Conservation (phyloP, 2,113 vertebrate genomes). For the Galeopterus variegatus region DNA sequence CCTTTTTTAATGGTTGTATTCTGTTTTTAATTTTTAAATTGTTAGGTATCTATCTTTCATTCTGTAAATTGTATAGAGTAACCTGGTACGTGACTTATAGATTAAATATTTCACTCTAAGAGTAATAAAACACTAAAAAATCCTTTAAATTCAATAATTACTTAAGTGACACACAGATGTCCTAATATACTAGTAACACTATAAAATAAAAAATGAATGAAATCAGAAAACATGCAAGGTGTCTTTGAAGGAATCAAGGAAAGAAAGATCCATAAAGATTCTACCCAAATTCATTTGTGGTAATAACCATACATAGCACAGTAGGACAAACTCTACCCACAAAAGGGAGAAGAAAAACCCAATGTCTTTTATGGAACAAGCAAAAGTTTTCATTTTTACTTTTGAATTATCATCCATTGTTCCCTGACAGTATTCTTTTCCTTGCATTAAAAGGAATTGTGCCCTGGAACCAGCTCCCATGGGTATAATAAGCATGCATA, state of each 20-base stretch:
- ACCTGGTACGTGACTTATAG: conserved; percentile 58
- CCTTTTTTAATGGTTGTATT: conserved; percentile 55
- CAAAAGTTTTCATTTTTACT: not conserved
- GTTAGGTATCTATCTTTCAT: conserved; percentile 47
- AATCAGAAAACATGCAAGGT: conserved; percentile 12
- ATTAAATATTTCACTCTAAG: conserved; percentile 62
- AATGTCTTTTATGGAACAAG: not conserved
- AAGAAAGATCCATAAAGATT: not conserved
- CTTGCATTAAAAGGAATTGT: conserved; percentile 20
- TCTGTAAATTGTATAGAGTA: conserved; percentile 44
- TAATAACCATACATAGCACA: not conserved
- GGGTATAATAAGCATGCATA: not conserved
- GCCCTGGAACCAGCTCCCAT: not conserved
- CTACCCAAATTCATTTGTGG: not conserved
- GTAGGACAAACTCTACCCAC: not conserved
- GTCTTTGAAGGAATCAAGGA: not conserved
- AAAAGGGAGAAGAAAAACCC: not conserved
- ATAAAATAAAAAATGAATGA: conserved; percentile 29
- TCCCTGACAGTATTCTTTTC: not conserved
- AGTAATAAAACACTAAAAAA: conserved; percentile 64
- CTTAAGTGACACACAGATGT: conserved; percentile 27
- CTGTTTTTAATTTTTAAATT: conserved; percentile 73
- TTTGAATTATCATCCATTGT: not conserved
- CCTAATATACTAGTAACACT: conserved; percentile 15
- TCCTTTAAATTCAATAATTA: conserved; percentile 37